Percentiles rank a stretch among this genome's conserved stretches.
Conservation (phyloP, 1,140 invertebrate species). For the Calephelis nemesis region DNA sequence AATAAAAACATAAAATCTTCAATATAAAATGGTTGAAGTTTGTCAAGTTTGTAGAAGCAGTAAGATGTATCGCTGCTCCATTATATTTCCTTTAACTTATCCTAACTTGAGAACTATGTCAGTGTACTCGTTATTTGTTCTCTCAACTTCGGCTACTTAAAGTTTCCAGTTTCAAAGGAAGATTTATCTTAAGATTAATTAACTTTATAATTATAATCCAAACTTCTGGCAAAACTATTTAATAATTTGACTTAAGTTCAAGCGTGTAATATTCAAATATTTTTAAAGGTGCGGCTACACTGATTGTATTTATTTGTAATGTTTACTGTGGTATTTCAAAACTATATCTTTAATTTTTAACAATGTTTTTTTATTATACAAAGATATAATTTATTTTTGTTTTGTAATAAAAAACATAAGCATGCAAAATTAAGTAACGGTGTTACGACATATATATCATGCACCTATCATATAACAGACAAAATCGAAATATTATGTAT, state of each 20-base stretch:
- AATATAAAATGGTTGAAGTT: too few species aligned
- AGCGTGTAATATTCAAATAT: neutral
- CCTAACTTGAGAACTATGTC: neutral
- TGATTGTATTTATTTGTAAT: neutral
- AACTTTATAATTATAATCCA: conserved; percentile 6
- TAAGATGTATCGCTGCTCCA: too few species aligned
- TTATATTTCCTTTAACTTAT: neutral
- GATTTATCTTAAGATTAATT: conserved; percentile 10
- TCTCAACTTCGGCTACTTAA: conserved; percentile 6
- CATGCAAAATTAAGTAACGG: too few species aligned
- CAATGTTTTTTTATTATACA: too few species aligned
- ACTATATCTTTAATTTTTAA: too few species aligned
- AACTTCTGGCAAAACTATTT: conserved; percentile 3
- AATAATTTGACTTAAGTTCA: conserved; percentile 2
- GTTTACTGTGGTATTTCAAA: neutral
- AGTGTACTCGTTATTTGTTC: neutral
- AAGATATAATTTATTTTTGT: too few species aligned
- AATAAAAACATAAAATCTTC: too few species aligned
- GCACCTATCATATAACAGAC: too few species aligned
- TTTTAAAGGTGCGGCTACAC: neutral
- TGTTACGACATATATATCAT: too few species aligned
- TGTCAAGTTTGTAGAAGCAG: too few species aligned
- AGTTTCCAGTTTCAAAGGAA: neutral
- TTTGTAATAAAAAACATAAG: too few species aligned
- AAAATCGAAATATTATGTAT: too few species aligned